Evolutionary conservation across 1,140 invertebrate genomes (phyloP).

Genomic region (Drosophila ercepeae): DNA sequence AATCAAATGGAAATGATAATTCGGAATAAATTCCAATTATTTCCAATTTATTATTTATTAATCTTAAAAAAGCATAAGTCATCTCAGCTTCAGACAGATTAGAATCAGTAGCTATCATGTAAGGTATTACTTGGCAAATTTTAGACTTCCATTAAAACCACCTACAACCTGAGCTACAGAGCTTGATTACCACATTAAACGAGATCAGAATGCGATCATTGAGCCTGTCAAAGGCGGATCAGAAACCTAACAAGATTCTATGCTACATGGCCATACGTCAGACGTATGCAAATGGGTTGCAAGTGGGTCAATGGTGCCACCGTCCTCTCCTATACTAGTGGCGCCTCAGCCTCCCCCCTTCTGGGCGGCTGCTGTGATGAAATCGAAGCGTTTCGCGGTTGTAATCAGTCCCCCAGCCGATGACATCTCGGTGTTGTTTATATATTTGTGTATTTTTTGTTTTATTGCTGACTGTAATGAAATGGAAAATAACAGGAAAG

Average conservation of each 20-base stretch:
- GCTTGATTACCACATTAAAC: not conserved
- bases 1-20: not conserved
- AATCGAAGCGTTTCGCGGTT: constrained; percentile 30
- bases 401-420: constrained; percentile 36
- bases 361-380: constrained; percentile 15
- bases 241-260: constrained; percentile 1
- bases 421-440: constrained; percentile 30
- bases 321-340: constrained; percentile 1
- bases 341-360: constrained; percentile 1
- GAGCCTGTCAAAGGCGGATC: constrained; percentile 30
- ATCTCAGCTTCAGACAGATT: not conserved
- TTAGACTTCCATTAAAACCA: not conserved
- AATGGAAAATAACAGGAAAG: constrained; percentile 78
- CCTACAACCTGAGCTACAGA: not conserved
- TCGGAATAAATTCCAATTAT: too few relatives aligned
- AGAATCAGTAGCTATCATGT: not conserved
- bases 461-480: constrained; percentile 54
- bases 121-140: constrained; percentile 1
- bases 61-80: not conserved
- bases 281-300: constrained; percentile 27
- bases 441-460: constrained; percentile 1
- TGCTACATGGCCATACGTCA: constrained; percentile 18
- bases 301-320: constrained; percentile 61
- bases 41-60: not conserved
- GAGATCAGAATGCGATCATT: constrained; percentile 11